Percentiles rank a stretch among this genome's conserved stretches.
Evolutionary conservation across 2,797 vertebrate genomes (phyloP).

Genomic region (Xenops minutus): DNA sequence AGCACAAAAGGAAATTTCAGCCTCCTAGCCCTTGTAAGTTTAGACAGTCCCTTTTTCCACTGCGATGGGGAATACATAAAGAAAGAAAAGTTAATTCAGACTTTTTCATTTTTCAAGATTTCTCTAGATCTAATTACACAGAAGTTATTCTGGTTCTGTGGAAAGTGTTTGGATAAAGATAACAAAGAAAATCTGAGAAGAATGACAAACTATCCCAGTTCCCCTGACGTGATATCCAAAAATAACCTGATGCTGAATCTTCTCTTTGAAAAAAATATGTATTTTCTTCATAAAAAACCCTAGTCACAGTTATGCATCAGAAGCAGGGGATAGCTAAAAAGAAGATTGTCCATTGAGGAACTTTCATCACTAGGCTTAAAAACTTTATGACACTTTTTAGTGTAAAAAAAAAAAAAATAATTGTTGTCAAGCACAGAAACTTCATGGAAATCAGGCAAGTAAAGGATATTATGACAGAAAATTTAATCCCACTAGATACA

Average conservation of each 20-base stretch:
- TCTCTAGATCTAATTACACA: neutral
- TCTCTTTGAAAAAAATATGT: neutral
- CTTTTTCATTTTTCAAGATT: neutral
- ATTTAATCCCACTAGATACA: neutral
- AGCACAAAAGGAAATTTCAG: slow-evolving; percentile 5
- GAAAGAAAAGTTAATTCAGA: neutral
- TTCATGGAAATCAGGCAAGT: slow-evolving; percentile 2
- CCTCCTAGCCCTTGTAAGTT: neutral
- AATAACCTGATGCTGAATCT: neutral
- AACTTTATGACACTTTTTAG: neutral
- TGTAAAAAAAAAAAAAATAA: neutral
- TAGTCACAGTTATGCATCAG: neutral
- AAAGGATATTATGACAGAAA: slow-evolving; percentile 23
- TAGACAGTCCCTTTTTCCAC: neutral
- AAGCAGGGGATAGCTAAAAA: neutral
- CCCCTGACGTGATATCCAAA: neutral
- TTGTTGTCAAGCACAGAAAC: neutral
- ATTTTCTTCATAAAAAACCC: neutral
- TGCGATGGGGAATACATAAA: neutral
- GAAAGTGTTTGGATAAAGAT: neutral
- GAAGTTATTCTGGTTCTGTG: neutral
- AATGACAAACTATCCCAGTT: neutral
- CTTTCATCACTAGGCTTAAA: neutral
- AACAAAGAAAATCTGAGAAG: slow-evolving; percentile 14
- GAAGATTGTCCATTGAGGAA: neutral